Conservation (phyloP, 2,797 vertebrate species). For the Tokudaia tokunoshimensis region DNA sequence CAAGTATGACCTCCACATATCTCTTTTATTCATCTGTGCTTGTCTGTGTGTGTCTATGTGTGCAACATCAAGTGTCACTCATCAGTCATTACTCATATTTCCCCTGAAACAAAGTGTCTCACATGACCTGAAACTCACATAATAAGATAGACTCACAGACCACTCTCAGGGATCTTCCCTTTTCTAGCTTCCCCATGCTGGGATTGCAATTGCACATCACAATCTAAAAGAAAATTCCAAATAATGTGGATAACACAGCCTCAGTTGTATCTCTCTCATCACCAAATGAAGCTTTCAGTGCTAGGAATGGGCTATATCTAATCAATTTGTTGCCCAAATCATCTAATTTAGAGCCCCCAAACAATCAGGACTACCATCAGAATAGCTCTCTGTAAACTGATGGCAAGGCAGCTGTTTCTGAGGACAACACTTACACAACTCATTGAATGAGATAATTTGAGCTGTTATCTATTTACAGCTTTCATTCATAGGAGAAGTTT, state of each 20-base stretch:
- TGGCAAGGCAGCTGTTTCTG: background rate
- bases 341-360: background rate
- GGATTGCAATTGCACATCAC: background rate
- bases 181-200: background rate
- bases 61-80: background rate
- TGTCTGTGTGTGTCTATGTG: no score
- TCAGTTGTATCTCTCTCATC: background rate
- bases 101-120: background rate
- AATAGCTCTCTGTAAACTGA: background rate
- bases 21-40: background rate
- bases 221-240: background rate
- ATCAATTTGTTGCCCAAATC: background rate
- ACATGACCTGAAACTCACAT: background rate
- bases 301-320: background rate
- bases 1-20: background rate
- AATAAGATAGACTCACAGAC: background rate
- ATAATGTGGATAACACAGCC: background rate
- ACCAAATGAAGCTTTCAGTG: background rate
- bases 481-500: background rate
- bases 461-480: background rate
- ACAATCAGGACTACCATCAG: no score
- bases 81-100: background rate
- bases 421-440: background rate
- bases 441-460: background rate
- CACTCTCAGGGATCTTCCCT: background rate